Base-by-base conservation (phyloP, 2,888 invertebrate genomes). In the Andrena camellia region DNA sequence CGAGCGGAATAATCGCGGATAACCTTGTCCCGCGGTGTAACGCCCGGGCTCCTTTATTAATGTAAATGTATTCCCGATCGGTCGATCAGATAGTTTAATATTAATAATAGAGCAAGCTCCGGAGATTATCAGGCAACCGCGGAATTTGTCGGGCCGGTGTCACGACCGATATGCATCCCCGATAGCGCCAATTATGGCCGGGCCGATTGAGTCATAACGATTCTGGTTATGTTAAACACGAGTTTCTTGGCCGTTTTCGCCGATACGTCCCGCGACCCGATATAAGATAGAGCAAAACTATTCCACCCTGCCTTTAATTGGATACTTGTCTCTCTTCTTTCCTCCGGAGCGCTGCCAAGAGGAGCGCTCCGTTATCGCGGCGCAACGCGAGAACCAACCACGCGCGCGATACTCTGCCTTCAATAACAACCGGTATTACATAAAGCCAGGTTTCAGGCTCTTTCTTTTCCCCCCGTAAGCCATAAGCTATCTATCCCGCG, bases 1-100 rank as follows among this genome's bases (percentile, higher is more conserved):
- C 59, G 17, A 2, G 60, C 66, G 74, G 73, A 70, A 71, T 68
- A 72, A 68, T 69, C 68, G 57, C 62, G 57, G 72, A 69, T 77
- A 84, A 76, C 68, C 68, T 64, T 72, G 81, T 60, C 68, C 67
- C 31, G 63, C 42, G 60, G 76, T 60, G 76, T 31, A 50, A 67
- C 76, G 31, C 29, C 29, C 42, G 31, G 31, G 29, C 64, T 50
- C 33, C 72, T 59, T 81, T 83, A 79, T 67, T 63, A 78, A 86
- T 86, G 86, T 73, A 81, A 84, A 86, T 84, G 75, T 82, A 86
- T 86, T 81, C 84, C 63, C 69, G 86, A 84, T 86, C 84, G 82
- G 26, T 50, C 81, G 77, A 78, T 76, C 72, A 74, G 86, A 86
- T 80, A 81, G 78, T 73, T 73, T 35, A 60, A 81, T 66, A 80